phyloP scores from a whole-genome alignment of 1,140 invertebrate species.

The Galleria mellonella region DNA sequence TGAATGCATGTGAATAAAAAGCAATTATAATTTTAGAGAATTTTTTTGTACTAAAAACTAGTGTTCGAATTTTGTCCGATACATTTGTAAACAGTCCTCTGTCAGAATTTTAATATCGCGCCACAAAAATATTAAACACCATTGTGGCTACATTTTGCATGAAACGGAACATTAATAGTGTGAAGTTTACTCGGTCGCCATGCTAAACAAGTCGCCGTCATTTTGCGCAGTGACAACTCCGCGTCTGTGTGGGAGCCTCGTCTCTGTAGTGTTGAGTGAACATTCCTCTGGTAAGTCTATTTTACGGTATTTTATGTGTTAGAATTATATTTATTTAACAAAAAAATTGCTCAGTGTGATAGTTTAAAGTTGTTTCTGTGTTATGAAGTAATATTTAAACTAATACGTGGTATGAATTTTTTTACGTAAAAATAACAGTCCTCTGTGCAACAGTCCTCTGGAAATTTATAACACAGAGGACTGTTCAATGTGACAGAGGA shows the following conservation, averaged over 20 bases:
- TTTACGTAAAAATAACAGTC: constrained; percentile 5
- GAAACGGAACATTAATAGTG: constrained; percentile 2
- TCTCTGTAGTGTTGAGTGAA: not conserved
- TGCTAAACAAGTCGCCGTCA: not conserved
- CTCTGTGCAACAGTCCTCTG: constrained; percentile 3
- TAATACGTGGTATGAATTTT: constrained; percentile 1
- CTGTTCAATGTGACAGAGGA: constrained; percentile 12
- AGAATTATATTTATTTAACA: not conserved
- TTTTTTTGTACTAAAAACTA: not conserved
- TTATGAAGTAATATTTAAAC: not conserved
- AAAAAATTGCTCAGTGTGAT: not conserved
- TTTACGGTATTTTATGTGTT: not conserved
- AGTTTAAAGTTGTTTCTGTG: not conserved
- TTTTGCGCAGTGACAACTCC: constrained; percentile 1
- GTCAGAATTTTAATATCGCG: not conserved
- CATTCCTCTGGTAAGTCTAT: constrained; percentile 3
- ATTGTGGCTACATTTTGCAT: not conserved
- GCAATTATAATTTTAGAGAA: constrained; percentile 1
- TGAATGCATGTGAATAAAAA: not conserved
- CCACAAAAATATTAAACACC: not conserved
- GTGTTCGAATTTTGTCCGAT: not conserved
- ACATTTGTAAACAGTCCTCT: not conserved
- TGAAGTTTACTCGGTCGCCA: constrained; percentile 4
- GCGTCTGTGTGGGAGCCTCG: not conserved
- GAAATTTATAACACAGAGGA: constrained; percentile 6